phyloP scores from a whole-genome alignment of 2,797 vertebrate genomes.

The Hypotaenidia philippensis region DNA sequence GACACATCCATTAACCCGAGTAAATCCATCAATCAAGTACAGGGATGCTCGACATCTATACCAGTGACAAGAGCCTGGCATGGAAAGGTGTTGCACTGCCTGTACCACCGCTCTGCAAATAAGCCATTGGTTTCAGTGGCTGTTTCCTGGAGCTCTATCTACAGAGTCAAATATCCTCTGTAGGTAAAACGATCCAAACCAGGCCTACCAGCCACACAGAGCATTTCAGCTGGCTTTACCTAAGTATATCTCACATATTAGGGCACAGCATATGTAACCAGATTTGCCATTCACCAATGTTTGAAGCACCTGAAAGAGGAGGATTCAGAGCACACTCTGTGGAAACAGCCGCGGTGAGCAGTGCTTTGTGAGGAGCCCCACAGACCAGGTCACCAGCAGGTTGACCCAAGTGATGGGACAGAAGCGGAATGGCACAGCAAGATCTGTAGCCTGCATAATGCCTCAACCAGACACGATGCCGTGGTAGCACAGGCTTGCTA shows the following conservation, averaged over 20 bases:
- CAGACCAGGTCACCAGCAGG: background rate
- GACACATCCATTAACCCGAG: background rate
- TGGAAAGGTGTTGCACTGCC: background rate
- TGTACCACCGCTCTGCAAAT: background rate
- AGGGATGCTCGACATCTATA: background rate
- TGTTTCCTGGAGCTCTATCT: background rate
- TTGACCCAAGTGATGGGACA: background rate
- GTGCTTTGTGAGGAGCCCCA: background rate
- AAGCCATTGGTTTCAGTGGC: background rate
- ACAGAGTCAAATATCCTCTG: background rate
- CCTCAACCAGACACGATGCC: no score
- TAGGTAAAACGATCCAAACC: background rate
- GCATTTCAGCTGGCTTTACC: no score
- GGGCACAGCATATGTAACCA: no score
- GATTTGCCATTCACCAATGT: background rate
- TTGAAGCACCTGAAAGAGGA: background rate
- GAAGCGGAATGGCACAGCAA: background rate
- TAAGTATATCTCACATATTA: background rate
- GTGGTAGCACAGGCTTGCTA: background rate
- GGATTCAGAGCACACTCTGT: background rate
- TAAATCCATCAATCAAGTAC: background rate
- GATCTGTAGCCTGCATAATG: accelerated
- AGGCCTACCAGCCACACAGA: background rate
- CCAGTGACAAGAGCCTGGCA: background rate
- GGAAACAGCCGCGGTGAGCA: background rate